phyloP scores from a whole-genome alignment of 2,797 vertebrate species.

The Tolypeutes matacus region DNA sequence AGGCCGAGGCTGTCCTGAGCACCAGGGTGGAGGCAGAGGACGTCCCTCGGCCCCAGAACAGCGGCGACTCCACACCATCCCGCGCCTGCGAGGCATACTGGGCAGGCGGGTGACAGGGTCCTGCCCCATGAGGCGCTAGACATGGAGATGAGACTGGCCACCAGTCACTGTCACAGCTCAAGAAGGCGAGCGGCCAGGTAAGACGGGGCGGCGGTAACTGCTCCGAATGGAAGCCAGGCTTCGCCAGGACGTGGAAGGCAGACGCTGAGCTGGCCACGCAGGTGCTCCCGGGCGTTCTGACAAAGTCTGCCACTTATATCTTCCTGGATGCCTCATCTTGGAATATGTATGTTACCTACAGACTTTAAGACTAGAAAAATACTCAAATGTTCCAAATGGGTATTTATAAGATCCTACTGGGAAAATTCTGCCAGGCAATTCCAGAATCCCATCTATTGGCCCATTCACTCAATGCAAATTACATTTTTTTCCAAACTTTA shows the following conservation, averaged over 20 bases:
- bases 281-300: not conserved
- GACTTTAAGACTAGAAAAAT: constrained; percentile 40
- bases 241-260: not conserved
- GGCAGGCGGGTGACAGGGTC: not conserved
- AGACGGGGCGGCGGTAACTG: not conserved
- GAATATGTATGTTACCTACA: not conserved
- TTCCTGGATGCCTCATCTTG: not conserved
- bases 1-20: accelerated
- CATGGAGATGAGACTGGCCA: not conserved
- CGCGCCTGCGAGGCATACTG: not conserved
- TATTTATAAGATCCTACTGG: not conserved
- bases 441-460: not conserved
- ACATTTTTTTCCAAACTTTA: not conserved
- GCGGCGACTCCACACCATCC: not conserved
- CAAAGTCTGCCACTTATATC: not conserved
- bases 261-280: too few relatives aligned
- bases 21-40: not conserved
- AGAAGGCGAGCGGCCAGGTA: not conserved
- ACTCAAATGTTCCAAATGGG: not conserved
- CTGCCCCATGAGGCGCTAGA: not conserved
- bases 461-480: not conserved
- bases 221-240: not conserved
- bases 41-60: not conserved
- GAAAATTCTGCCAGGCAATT: constrained; percentile 35
- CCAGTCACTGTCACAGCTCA: not conserved